These are phyloP conservation scores for Drosophila sechellia DNA, from an alignment of 1,140 invertebrate species.

Conservation along the genomic window DNA sequence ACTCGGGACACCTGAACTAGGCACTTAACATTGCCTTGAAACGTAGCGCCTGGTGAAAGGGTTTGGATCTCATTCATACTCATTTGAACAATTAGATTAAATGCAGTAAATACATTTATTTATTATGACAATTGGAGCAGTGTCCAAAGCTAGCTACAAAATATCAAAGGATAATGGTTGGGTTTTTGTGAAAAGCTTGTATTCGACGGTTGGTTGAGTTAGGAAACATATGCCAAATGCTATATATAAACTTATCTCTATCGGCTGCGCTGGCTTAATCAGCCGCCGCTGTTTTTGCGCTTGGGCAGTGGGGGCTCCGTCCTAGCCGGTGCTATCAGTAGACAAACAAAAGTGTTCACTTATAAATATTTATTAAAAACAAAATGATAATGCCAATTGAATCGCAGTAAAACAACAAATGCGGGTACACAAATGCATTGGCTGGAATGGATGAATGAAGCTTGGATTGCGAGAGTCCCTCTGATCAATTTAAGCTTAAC, in stretches of 20 bases:
- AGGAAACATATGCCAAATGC: neutral
- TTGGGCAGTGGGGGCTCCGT: neutral
- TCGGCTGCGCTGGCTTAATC: slow-evolving; percentile 20
- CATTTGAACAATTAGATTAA: too few relatives aligned
- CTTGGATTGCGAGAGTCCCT: neutral
- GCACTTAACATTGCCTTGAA: neutral
- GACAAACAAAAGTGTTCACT: slow-evolving; percentile 30
- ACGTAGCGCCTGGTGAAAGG: too few relatives aligned
- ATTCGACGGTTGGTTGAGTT: neutral
- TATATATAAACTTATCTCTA: slow-evolving; percentile 14
- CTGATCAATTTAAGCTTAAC: neutral
- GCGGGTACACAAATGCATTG: slow-evolving; percentile 1
- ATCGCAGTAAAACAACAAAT: slow-evolving; percentile 8
- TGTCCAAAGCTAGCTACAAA: too few relatives aligned
- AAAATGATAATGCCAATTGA: slow-evolving; percentile 26
- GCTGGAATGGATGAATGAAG: neutral
- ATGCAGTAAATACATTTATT: too few relatives aligned
- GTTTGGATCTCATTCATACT: too few relatives aligned
- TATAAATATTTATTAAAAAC: slow-evolving; percentile 25
- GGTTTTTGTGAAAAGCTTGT: too few relatives aligned
- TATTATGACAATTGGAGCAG: too few relatives aligned
- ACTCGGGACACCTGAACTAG: neutral
- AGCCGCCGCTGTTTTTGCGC: slow-evolving; percentile 18
- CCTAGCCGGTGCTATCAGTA: slow-evolving; percentile 25
- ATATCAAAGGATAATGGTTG: too few relatives aligned